phyloP scores from a whole-genome alignment of 2,888 invertebrate genomes.

The Trachelus troglodyta region DNA sequence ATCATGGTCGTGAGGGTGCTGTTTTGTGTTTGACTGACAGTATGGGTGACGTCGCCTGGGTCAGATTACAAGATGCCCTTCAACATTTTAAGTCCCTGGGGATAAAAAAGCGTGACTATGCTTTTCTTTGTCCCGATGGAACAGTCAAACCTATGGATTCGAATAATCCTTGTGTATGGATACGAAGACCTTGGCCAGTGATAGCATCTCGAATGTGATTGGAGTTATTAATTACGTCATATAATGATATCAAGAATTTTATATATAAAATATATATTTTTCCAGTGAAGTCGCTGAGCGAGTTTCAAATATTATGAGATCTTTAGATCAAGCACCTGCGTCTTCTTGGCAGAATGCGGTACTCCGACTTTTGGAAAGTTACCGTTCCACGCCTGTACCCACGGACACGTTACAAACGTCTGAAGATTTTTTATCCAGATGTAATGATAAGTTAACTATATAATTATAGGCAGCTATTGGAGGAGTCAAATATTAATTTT shows the following conservation, averaged over 20 bases:
- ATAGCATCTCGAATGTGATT: slow-evolving; percentile 75
- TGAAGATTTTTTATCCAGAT: slow-evolving; percentile 74
- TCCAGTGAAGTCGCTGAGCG: slow-evolving; percentile 65
- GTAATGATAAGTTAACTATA: slow-evolving; percentile 39
- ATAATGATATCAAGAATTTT: slow-evolving; percentile 8
- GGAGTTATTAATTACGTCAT: neutral
- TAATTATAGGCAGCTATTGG: neutral
- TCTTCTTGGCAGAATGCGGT: slow-evolving; percentile 71
- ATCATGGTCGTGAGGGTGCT: slow-evolving; percentile 86
- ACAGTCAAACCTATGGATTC: slow-evolving; percentile 72
- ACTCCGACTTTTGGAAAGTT: slow-evolving; percentile 72
- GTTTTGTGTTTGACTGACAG: slow-evolving; percentile 83
- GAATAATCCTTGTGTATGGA: slow-evolving; percentile 79
- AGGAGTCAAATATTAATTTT: neutral
- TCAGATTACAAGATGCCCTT: slow-evolving; percentile 76
- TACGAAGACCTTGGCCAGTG: slow-evolving; percentile 82
- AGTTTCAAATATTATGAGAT: slow-evolving; percentile 68
- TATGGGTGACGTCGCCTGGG: slow-evolving; percentile 86
- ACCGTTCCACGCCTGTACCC: slow-evolving; percentile 63
- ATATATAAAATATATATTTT: slow-evolving; percentile 19
- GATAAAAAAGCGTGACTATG: slow-evolving; percentile 67
- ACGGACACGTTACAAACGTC: slow-evolving; percentile 72
- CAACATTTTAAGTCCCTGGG: slow-evolving; percentile 71
- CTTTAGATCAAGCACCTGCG: slow-evolving; percentile 57
- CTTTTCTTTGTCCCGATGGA: slow-evolving; percentile 82